phyloP scores from a whole-genome alignment of 2,113 vertebrate genomes.

The Phycodurus eques region DNA sequence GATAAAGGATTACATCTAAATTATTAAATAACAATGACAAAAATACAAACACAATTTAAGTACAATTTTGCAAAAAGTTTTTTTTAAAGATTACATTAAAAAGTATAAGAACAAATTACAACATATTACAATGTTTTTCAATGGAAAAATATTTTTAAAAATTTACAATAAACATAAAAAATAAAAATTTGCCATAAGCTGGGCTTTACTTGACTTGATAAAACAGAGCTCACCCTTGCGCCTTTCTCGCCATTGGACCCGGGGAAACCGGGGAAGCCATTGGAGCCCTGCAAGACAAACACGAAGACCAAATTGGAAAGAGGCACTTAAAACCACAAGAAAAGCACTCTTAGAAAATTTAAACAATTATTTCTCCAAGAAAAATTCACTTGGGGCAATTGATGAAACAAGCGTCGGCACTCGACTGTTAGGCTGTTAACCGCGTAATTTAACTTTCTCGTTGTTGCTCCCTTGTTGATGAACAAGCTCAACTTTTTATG shows the following conservation, averaged over 20 bases:
- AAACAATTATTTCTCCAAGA: not conserved
- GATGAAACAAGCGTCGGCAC: not conserved
- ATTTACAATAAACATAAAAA: not conserved
- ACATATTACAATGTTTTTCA: too few relatives aligned
- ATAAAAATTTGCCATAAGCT: not conserved
- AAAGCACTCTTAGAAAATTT: not conserved
- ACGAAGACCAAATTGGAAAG: not conserved
- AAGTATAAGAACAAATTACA: too few relatives aligned
- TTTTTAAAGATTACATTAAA: too few relatives aligned
- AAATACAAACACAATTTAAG: too few relatives aligned
- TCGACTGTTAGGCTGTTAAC: not conserved
- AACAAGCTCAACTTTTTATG: too few relatives aligned
- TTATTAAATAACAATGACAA: too few relatives aligned
- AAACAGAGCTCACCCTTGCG: slow-evolving; percentile 57
- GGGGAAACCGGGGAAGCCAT: slow-evolving; percentile 68
- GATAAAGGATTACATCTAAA: too few relatives aligned
- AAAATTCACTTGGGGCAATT: not conserved
- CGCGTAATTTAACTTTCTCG: too few relatives aligned
- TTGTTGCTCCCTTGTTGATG: too few relatives aligned
- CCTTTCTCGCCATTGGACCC: slow-evolving; percentile 76
- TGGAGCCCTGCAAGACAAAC: slow-evolving; percentile 66
- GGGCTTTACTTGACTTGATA: not conserved
- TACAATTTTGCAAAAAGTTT: too few relatives aligned
- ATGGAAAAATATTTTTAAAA: too few relatives aligned
- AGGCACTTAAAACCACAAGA: too few relatives aligned